Percentiles rank a stretch among this genome's conserved stretches.
Evolutionary conservation across 2,113 vertebrate genomes (phyloP).

Genomic region (Micronycteris hirsuta): DNA sequence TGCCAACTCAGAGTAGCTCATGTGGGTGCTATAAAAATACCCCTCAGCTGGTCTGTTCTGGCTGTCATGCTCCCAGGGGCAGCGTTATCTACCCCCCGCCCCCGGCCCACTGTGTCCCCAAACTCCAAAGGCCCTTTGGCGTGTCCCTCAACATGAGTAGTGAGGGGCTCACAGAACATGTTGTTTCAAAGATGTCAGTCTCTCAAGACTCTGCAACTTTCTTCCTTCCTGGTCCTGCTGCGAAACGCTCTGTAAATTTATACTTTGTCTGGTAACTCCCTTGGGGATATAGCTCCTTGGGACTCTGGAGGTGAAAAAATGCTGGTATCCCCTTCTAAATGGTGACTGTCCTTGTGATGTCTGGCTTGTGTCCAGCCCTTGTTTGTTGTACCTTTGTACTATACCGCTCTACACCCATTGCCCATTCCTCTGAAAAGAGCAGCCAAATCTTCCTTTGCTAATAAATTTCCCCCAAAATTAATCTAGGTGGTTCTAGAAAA

Average conservation of each 20-base stretch:
- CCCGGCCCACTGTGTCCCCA: neutral
- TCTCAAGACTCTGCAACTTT: neutral
- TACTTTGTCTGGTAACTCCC: neutral
- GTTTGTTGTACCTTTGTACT: neutral
- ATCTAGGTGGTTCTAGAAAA: neutral
- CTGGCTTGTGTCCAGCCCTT: neutral
- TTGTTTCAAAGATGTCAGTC: neutral
- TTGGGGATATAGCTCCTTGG: neutral
- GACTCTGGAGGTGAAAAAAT: no score
- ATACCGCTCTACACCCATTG: neutral
- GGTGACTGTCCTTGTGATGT: neutral
- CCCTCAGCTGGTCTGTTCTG: neutral
- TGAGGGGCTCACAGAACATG: no score
- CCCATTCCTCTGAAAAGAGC: neutral
- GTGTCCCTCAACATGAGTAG: neutral
- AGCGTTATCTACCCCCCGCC: neutral
- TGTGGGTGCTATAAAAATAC: neutral
- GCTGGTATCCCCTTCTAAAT: neutral
- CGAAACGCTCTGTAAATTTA: neutral
- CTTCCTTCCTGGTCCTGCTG: neutral
- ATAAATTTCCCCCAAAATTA: neutral
- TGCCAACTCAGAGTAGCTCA: fast-evolving
- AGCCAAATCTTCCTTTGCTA: neutral
- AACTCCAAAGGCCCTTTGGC: neutral
- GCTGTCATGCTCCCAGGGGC: neutral